Conservation (phyloP, 92 coral and sea anemone species). For the Parazoanthus swiftii region DNA sequence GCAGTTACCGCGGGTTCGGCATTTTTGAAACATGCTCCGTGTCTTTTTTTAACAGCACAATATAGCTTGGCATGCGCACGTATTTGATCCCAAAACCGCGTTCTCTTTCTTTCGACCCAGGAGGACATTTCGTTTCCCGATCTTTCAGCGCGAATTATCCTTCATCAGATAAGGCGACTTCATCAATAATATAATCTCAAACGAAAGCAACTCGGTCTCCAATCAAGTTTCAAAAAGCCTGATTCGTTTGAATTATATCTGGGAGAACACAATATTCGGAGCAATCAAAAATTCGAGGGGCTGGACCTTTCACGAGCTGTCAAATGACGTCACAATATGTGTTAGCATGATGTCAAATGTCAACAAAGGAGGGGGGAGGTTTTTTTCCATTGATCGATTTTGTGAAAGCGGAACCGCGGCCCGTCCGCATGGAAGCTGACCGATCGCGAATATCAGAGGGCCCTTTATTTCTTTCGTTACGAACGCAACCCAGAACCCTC, state of each 20-base stretch:
- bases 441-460: conserved; percentile 33
- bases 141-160: conserved; percentile 16
- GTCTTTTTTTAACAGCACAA: neutral
- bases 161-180: conserved; percentile 9
- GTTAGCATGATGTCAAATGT: conserved; percentile 93
- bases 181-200: conserved; percentile 3
- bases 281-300: conserved; percentile 42
- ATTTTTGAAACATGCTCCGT: conserved; percentile 11
- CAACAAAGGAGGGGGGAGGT: conserved; percentile 90
- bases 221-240: conserved; percentile 14
- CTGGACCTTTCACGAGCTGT: conserved; percentile 57
- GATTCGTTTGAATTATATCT: neutral
- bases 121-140: neutral
- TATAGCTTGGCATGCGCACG: neutral
- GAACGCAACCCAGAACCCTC: conserved; percentile 26
- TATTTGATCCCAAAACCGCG: neutral
- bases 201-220: conserved; percentile 16
- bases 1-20: neutral
- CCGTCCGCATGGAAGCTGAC: conserved; percentile 43
- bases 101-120: neutral
- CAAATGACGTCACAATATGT: conserved; percentile 94
- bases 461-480: conserved; percentile 25
- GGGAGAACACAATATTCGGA: conserved; percentile 32
- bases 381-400: conserved; percentile 88
- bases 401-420: conserved; percentile 90